Evolutionary conservation across 2,113 vertebrate species (phyloP).

Genomic region (Campylomormyrus tamandua): DNA sequence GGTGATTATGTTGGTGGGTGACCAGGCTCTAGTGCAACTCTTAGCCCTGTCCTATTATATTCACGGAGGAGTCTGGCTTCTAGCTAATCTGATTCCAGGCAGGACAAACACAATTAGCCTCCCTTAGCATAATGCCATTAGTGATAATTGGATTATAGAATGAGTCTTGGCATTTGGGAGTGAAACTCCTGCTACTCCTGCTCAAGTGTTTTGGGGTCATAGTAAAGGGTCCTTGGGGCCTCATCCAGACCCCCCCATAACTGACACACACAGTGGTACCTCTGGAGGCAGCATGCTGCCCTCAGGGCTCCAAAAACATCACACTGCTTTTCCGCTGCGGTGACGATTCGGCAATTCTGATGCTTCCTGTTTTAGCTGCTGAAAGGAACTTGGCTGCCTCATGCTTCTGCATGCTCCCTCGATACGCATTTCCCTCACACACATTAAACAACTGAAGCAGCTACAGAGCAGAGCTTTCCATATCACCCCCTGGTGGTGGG

Average conservation of each 20-base stretch:
- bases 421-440: background rate
- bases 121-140: conserved; percentile 45
- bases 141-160: conserved; percentile 42
- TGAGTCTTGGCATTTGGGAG: conserved; percentile 27
- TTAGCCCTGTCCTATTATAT: conserved; percentile 32
- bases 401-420: background rate
- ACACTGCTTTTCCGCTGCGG: background rate
- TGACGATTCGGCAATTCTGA: background rate
- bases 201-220: background rate
- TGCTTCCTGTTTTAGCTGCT: background rate
- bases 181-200: background rate
- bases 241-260: background rate
- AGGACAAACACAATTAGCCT: conserved; percentile 55
- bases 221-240: background rate
- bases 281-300: background rate
- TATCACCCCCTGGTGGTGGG: background rate
- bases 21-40: background rate
- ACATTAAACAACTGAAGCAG: background rate
- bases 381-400: background rate
- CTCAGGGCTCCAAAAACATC: background rate
- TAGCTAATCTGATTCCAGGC: conserved; percentile 53
- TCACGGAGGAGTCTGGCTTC: conserved; percentile 41
- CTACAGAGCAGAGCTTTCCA: background rate
- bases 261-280: background rate
- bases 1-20: background rate